Evolutionary conservation across 2,888 invertebrate genomes (phyloP), one percentile per base, ranked within the genome.

Genomic region (Drosophila longiperda): DNA sequence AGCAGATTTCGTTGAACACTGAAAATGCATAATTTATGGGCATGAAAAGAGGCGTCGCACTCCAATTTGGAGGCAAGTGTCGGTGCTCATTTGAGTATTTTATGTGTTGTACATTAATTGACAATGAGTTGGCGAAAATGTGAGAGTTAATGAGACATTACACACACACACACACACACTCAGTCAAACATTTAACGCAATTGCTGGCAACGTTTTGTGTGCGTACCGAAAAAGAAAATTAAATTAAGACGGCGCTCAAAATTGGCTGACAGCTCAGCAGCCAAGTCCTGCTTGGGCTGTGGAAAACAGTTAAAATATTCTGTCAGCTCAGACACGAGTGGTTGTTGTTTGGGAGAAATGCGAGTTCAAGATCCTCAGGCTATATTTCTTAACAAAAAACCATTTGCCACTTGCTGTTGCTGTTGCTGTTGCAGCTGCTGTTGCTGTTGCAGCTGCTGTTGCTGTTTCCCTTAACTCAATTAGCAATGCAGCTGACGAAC

Each of bases 401-500:
- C 36, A 74, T 57, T 77, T 80, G 45, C 36, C 64, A 59, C 63
- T 70, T 73, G 58, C n/a, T 61, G 60, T 54, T 55, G 33, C 1
- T 32, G 49, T 20, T 61, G 26, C 5, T 59, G 52, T 45, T 58
- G 63, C 23, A 36, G 57, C 12, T 45, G 64, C 2, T 54, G 23
- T 15, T 60, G 42, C 29, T 23, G 40, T 7, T 36, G 54, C 53
- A 36, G 23, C 33, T 26, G 36, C 7, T 54, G 54, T 36, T 36
- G 54, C 52, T 63, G 42, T 49, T 72, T 54, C 42, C 66, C 63
- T 75, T 67, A 85, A 84, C 83, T 86, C 80, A 88, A 84, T 84
- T 84, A 88, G 87, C 83, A 83, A 77, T 83, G 83, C 89, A 88
- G 89, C 87, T 83, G 83, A 62, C 85, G 84, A 60, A 80, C 80